phyloP scores from a whole-genome alignment of 2,113 vertebrate species.

The Eira barbara region DNA sequence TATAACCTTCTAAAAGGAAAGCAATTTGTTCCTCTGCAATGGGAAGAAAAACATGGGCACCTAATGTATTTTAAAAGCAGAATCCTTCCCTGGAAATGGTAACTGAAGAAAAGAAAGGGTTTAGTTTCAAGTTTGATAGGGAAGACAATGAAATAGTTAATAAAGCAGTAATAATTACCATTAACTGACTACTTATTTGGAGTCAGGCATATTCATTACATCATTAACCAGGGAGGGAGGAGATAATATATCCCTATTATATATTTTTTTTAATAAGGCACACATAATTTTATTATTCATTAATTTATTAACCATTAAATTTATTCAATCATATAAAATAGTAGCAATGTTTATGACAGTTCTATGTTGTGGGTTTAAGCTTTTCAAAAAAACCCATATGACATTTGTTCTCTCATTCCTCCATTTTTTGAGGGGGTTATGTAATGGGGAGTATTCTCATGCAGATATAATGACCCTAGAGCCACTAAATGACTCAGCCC shows the following conservation, averaged over 20 bases:
- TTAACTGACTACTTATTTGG: not conserved
- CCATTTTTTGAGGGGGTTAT: not conserved
- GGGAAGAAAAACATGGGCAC: not conserved
- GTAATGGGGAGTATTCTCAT: not conserved
- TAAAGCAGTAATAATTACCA: not conserved
- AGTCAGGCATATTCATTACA: not conserved
- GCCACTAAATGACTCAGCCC: not conserved
- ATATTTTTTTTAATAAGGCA: not conserved
- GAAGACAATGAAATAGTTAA: not conserved
- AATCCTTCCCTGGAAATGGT: not conserved
- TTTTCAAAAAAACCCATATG: not conserved
- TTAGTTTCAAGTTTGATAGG: not conserved
- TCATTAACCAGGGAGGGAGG: not conserved
- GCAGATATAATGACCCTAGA: not conserved
- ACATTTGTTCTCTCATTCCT: not conserved
- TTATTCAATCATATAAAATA: not conserved
- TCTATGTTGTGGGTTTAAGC: not conserved
- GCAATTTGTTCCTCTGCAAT: not conserved
- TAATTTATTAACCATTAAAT: not conserved
- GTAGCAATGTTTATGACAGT: not conserved
- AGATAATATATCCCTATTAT: not conserved
- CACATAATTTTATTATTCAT: not conserved
- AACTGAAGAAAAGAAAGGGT: not conserved
- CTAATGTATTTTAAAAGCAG: not conserved
- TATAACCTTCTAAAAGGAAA: not conserved